Conservation (phyloP, 2,113 vertebrate species). For the Thalassoma bifasciatum region DNA sequence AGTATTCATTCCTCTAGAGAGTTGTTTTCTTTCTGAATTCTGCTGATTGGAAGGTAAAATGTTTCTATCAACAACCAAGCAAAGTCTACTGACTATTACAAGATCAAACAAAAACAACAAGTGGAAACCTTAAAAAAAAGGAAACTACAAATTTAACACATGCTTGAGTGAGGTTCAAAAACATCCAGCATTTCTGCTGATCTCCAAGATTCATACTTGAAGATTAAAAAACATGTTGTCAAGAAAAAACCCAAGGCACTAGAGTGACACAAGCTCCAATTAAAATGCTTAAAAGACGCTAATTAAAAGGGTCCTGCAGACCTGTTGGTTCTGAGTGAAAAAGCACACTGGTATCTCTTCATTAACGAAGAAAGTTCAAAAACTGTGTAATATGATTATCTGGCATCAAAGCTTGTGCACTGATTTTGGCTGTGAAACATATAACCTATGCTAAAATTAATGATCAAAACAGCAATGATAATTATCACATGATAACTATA, state of each 20-base stretch:
- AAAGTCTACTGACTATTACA: not conserved
- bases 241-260: conserved; percentile 1
- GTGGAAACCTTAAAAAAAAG: not conserved
- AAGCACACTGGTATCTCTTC: conserved; percentile 7
- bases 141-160: not conserved
- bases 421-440: too few species aligned
- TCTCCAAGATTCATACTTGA: not conserved
- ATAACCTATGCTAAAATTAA: not conserved
- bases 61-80: not conserved
- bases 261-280: not conserved
- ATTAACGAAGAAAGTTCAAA: not conserved
- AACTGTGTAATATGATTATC: not conserved
- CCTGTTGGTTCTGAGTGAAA: not conserved
- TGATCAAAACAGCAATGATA: not conserved
- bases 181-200: not conserved
- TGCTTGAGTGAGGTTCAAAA: not conserved
- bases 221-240: not conserved
- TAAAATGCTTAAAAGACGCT: not conserved
- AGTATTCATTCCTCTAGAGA: too few species aligned
- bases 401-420: not conserved
- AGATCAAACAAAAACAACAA: not conserved
- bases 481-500: not conserved
- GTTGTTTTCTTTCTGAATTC: not conserved
- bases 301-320: not conserved
- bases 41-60: not conserved